Conservation (phyloP, 2,797 vertebrate genomes). For the Zenarchopterus dispar region DNA sequence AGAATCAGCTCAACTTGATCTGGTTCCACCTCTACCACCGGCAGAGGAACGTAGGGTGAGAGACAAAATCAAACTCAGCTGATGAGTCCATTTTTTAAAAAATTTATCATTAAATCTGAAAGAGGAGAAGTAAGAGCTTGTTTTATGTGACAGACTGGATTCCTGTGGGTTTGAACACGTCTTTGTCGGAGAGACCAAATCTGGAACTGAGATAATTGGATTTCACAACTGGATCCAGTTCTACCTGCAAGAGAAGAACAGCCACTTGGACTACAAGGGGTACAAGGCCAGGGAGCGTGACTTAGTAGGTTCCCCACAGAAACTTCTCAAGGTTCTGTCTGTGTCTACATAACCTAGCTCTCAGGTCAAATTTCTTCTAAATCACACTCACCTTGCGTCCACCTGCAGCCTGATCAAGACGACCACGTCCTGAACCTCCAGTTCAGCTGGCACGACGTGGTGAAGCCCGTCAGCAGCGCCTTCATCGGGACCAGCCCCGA, state of each 20-base stretch:
- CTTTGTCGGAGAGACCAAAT: constrained; percentile 86
- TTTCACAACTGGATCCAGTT: constrained; percentile 92
- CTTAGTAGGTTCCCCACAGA: constrained; percentile 65
- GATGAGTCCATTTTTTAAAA: background rate
- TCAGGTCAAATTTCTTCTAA: background rate
- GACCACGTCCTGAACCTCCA: constrained; percentile 88
- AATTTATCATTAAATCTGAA: background rate
- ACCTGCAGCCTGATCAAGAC: constrained; percentile 82
- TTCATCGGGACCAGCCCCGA: constrained; percentile 88
- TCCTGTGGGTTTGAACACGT: constrained; percentile 89
- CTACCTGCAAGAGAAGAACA: constrained; percentile 86
- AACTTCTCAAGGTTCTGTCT: background rate
- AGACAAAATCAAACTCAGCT: background rate
- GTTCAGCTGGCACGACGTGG: constrained; percentile 86
- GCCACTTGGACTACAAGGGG: constrained; percentile 85
- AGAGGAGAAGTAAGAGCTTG: background rate
- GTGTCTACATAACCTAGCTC: no score
- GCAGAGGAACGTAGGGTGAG: constrained; percentile 81
- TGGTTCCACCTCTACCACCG: constrained; percentile 90
- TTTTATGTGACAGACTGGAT: constrained; percentile 75
- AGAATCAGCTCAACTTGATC: constrained; percentile 84
- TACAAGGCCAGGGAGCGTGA: constrained; percentile 74
- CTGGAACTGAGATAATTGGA: constrained; percentile 82
- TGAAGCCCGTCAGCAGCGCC: constrained; percentile 84
- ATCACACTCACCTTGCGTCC: background rate